Conservation (phyloP, 2,888 invertebrate genomes). For the Drosophila phalerata region DNA sequence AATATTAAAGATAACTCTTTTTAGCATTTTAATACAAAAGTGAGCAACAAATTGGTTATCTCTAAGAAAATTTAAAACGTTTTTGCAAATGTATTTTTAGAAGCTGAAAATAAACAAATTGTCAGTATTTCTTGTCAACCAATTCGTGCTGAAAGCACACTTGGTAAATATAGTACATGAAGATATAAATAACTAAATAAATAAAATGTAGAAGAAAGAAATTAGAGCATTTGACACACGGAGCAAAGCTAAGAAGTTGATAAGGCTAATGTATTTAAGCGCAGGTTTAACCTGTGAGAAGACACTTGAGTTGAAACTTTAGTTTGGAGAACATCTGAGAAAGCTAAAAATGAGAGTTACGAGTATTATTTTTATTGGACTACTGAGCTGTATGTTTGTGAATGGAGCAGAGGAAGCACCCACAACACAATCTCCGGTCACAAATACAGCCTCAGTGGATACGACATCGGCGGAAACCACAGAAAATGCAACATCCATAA, state of each 20-base stretch:
- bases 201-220: slow-evolving; percentile 4
- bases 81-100: background rate
- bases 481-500: background rate
- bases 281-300: background rate
- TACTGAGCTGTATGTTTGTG: slow-evolving; percentile 1
- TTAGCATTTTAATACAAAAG: background rate
- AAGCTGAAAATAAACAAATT: slow-evolving; percentile 1
- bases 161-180: background rate
- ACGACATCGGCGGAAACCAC: slow-evolving; percentile 19
- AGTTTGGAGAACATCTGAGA: slow-evolving; percentile 6
- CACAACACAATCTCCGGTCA: background rate
- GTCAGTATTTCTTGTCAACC: slow-evolving; percentile 19
- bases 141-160: slow-evolving; percentile 35
- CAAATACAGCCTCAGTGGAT: background rate
- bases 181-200: slow-evolving; percentile 9
- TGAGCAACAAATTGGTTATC: slow-evolving; percentile 1
- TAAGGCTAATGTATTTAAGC: slow-evolving; percentile 27
- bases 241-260: background rate
- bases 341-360: slow-evolving; percentile 7
- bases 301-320: slow-evolving; percentile 20
- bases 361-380: background rate
- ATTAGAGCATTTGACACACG: slow-evolving; percentile 9
- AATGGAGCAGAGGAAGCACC: background rate
- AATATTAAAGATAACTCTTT: background rate
- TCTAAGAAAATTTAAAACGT: background rate